A percentile compares a stretch with the other conserved stretches of the same genome.
Evolutionary conservation across 2,113 vertebrate genomes (phyloP).

Genomic region (Plecotus auritus): DNA sequence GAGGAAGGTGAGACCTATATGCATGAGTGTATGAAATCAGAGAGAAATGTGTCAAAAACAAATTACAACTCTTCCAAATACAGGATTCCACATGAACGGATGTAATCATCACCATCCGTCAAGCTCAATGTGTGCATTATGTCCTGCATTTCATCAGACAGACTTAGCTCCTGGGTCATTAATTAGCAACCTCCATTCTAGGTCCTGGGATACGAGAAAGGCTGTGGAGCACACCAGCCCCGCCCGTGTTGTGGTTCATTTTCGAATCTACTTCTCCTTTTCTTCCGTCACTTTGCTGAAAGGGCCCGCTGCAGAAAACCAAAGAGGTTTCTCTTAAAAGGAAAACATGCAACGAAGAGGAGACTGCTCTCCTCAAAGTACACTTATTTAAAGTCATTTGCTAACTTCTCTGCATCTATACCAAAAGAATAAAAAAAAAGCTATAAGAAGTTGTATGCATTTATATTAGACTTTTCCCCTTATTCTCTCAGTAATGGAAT

Average conservation of each 20-base stretch:
- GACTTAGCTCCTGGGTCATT: constrained; percentile 16
- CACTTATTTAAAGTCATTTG: constrained; percentile 68
- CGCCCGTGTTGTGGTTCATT: background rate
- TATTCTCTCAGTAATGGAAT: background rate
- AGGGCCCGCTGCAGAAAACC: background rate
- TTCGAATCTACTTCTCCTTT: background rate
- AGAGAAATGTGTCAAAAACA: constrained; percentile 73
- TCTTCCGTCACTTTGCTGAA: background rate
- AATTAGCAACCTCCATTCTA: background rate
- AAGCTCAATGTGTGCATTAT: background rate
- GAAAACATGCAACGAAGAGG: constrained; percentile 58
- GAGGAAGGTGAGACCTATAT: background rate
- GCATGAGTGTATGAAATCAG: constrained; percentile 30
- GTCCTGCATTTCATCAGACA: constrained; percentile 65
- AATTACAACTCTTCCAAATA: constrained; percentile 57
- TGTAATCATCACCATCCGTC: constrained; percentile 52
- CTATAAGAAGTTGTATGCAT: background rate
- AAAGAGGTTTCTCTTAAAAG: constrained; percentile 8
- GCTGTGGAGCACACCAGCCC: background rate
- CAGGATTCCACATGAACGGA: constrained; percentile 28
- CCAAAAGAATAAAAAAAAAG: background rate
- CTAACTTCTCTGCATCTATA: constrained; percentile 61
- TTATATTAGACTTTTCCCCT: background rate
- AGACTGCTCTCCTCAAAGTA: constrained; percentile 55
- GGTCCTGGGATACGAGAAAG: background rate